Conservation (phyloP, 2,888 invertebrate genomes). For the Aradus depressus region DNA sequence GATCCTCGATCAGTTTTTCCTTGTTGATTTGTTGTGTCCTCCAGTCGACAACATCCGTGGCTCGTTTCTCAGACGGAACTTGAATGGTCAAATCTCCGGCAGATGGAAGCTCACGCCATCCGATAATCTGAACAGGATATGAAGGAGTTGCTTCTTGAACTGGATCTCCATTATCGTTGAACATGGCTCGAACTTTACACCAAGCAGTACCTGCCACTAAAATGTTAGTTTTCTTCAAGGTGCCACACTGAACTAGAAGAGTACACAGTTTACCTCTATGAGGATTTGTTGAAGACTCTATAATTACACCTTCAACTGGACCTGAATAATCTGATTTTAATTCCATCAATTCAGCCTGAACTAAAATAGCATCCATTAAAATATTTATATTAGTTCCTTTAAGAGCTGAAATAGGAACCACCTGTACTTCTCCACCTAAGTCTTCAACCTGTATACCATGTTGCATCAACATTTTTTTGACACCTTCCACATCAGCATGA, state of each 20-base stretch:
- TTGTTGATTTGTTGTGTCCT: slow-evolving; percentile 47
- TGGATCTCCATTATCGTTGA: slow-evolving; percentile 59
- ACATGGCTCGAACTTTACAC: slow-evolving; percentile 72
- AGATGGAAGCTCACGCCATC: slow-evolving; percentile 81
- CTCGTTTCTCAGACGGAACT: slow-evolving; percentile 64
- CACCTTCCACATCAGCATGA: slow-evolving; percentile 70
- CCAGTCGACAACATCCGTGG: slow-evolving; percentile 52
- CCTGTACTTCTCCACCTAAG: slow-evolving; percentile 83
- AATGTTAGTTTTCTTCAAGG: slow-evolving; percentile 61
- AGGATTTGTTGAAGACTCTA: slow-evolving; percentile 68
- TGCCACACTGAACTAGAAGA: slow-evolving; percentile 73
- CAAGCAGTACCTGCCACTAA: slow-evolving; percentile 74
- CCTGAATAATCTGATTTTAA: slow-evolving; percentile 73
- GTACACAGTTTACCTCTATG: slow-evolving; percentile 70
- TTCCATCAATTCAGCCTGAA: slow-evolving; percentile 80
- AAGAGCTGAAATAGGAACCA: slow-evolving; percentile 82
- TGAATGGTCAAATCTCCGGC: slow-evolving; percentile 83
- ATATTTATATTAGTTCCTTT: slow-evolving; percentile 64
- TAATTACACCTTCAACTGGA: slow-evolving; percentile 74
- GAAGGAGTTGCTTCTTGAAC: slow-evolving; percentile 62
- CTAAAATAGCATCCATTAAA: slow-evolving; percentile 69
- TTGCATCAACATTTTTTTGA: slow-evolving; percentile 61
- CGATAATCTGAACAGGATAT: slow-evolving; percentile 72
- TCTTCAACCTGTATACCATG: slow-evolving; percentile 76
- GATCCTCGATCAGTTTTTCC: slow-evolving; percentile 52